Evolutionary conservation across 2,888 invertebrate genomes (phyloP).

Genomic region (Timema cristinae): DNA sequence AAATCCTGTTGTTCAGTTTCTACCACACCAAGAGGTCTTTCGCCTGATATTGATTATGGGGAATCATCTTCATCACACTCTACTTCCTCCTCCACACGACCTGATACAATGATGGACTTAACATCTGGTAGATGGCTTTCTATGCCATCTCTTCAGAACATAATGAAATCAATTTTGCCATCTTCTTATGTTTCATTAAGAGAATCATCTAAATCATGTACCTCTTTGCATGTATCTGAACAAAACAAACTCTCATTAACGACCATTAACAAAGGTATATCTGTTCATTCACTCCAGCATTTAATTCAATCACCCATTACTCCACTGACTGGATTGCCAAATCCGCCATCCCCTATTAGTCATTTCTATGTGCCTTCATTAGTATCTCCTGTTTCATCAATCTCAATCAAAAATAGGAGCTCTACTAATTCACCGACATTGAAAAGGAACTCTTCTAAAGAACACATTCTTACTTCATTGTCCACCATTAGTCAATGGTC

Average conservation of each 20-base stretch:
- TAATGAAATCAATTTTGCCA: neutral
- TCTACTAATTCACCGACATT: neutral
- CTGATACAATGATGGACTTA: too few species aligned
- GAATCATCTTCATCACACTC: neutral
- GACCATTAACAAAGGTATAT: neutral
- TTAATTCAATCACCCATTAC: conserved; percentile 16
- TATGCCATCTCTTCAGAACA: conserved; percentile 15
- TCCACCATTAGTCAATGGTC: neutral
- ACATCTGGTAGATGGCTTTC: conserved; percentile 4
- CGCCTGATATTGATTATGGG: neutral
- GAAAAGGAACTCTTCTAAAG: neutral
- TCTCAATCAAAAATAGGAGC: too few species aligned
- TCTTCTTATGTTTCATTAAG: too few species aligned
- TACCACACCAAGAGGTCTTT: neutral
- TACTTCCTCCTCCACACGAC: neutral
- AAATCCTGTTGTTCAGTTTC: conserved; percentile 16
- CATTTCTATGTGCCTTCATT: conserved; percentile 18
- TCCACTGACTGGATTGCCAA: conserved; percentile 17
- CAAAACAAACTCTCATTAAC: neutral
- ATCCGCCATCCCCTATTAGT: neutral
- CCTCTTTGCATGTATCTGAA: neutral
- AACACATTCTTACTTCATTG: neutral
- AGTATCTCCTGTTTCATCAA: neutral
- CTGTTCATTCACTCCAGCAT: conserved; percentile 19
- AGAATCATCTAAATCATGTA: neutral